Evolutionary conservation across 2,888 invertebrate species (phyloP), one percentile per base, ranked within the genome.

Genomic region (Diachrysia chrysitis): DNA sequence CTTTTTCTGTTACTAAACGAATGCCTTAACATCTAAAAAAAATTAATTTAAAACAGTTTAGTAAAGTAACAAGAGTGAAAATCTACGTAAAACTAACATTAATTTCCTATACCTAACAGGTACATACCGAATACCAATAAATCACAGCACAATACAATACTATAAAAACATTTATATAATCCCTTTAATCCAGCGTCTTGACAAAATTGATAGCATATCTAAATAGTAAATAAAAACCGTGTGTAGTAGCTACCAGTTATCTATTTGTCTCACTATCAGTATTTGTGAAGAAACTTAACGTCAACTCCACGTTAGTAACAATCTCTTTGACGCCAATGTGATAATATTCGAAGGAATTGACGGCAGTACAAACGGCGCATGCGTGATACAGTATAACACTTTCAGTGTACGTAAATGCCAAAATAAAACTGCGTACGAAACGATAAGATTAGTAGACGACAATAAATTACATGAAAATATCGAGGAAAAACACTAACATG

Each of bases 401-500:
- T n/a, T 48, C n/a, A 10, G 12, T 9, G 48, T 19, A 51, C 48
- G 48, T 17, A 51, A 51, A 51, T 51, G 48, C 48, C 48, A 12
- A 17, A n/a, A 48, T n/a, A n/a, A 51, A 51, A 21, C 48, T 51
- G 48, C 48, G 48, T 51, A 19, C 48, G 48, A 51, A 19, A 12
- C 48, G 48, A 51, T 51, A 51, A 51, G 48, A 51, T 51, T 51
- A 51, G 48, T 21, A 19, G 19, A 19, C 48, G 12, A 46, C 46
- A 21, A 51, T 19, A 12, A 42, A 51, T 51, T 21, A 51, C 48
- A 19, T 51, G 19, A 21, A 21, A 51, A 51, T 21, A 21, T 51
- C 48, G 12, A 51, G 48, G 48, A 51, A 19, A 51, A 51, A 51
- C 10, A 51, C 48, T 19, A 51, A 51, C 48, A 51, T 51, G 48